Base-by-base conservation (phyloP, 2,888 invertebrate species). In the Nephrocerus scutellatus region DNA sequence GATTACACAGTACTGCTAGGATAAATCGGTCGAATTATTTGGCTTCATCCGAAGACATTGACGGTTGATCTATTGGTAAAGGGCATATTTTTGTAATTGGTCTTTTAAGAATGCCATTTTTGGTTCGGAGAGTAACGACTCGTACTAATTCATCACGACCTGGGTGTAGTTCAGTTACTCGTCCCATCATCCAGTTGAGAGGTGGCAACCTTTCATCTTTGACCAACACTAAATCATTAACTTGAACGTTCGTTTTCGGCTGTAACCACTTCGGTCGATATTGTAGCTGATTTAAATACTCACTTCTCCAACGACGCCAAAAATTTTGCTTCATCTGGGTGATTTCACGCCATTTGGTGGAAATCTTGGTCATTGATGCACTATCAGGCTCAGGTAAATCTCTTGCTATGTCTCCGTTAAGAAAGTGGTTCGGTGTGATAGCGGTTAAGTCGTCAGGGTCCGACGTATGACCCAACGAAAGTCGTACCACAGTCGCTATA, bases 401-500 rank as follows among this genome's bases (percentile, higher is more conserved):
- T 6, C 23, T 37, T 3, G 36, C 22, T 13, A 41, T 37, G 9
- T 34, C 38, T 20, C 46, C 38, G 13, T 35, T 39, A 13, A 34
- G 30, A 25, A 43, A 43, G 32, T 43, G 39, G 3, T 31, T 36
- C 10, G 45, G 41, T 10, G 45, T 43, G 18, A 47, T 24, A 12
- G 33, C 42, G 12, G 40, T 22, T 12, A 15, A 10, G 30, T 47
- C 39, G 4, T 20, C 18, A 9, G 45, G 43, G 36, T 45, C 39
- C 3, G 34, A 20, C n/a, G n/a, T n/a, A n/a, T 7, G 41, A 40
- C 2, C 44, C 45, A 6, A 43, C 38, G 38, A 48, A 48, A 33
- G 43, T 48, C 9, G 53, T 55, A 4, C 40, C 48, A 25, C 41
- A 39, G 19, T 48, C 41, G 4, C 41, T 46, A 34, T 38, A 46